Evolutionary conservation across 2,797 vertebrate genomes (phyloP), one percentile per base, ranked within the genome.

Genomic region (Cygnus olor): DNA sequence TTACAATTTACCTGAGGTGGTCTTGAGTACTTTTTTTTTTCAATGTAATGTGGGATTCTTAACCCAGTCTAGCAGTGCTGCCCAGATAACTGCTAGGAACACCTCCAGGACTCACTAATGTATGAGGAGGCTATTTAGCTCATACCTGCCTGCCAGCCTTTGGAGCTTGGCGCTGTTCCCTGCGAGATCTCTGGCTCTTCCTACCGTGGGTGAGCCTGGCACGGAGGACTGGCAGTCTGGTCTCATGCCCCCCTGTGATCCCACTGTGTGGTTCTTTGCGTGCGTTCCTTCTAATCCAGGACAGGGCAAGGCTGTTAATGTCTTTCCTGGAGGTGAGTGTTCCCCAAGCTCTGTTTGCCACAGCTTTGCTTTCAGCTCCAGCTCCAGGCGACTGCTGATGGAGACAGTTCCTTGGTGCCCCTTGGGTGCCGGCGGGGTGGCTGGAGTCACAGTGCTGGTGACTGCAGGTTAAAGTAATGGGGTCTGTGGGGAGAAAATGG

Each of bases 161-260:
- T 84, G 91, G 69, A 93, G 61, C 28, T 91, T 94, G 88, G 90
- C 88, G 60, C 34, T 28, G 56, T 68, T 94, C 82, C 66, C 51
- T 57, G 0, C 5, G 28, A 63, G 51, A 70, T 90, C 32, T 64
- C 58, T 51, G 73, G 16, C 66, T 93, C 42, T 87, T 93, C 64
- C 83, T 77, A 3, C 0, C 0, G 45, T 57, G 34, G 54, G 61
- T 18, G 32, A 88, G 80, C 47, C 51, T 63, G 54, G 60, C 0
- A 3, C 70, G 66, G 73, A 44, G 47, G 66, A 70, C 60, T 79
- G 57, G 27, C 36, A 68, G 47, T 73, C 18, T 22, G 21, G 38
- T 40, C 66, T 81, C 42, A n/a, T 1, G 1, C 54, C 42, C 32
- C 32, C 2, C 0, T 42, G 38, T 32, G 22, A 27, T 42, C 64